These are phyloP conservation scores for Tubulanus polymorphus DNA, from an alignment of 2,888 invertebrate genomes.

Conservation along the genomic window DNA sequence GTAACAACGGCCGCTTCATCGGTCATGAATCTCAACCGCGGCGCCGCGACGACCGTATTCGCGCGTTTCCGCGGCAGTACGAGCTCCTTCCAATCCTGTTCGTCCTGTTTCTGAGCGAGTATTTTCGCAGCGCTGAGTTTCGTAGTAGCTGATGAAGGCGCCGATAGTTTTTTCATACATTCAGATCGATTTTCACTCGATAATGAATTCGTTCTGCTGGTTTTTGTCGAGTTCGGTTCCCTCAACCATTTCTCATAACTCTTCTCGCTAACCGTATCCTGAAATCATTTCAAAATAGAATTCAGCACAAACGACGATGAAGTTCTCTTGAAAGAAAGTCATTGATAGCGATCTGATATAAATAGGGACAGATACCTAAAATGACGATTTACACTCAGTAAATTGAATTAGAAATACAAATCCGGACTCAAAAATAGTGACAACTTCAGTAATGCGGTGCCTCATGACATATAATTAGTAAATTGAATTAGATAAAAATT, in stretches of 20 bases:
- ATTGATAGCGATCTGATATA: too few species aligned
- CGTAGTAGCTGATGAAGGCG: background rate
- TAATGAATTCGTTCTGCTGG: background rate
- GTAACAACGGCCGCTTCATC: constrained; percentile 30
- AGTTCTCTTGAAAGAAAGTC: too few species aligned
- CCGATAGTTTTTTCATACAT: too few species aligned
- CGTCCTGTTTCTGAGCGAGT: background rate
- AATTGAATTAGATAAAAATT: too few species aligned
- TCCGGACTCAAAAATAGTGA: too few species aligned
- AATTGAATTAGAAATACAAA: too few species aligned
- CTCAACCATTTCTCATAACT: constrained; percentile 6
- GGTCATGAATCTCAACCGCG: constrained; percentile 35
- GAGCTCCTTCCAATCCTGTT: background rate
- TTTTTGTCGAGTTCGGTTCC: background rate
- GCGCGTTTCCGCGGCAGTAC: constrained; percentile 6
- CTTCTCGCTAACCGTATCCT: background rate
- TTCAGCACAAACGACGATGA: too few species aligned
- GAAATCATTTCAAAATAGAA: too few species aligned
- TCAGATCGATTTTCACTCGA: background rate
- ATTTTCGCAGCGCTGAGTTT: background rate
- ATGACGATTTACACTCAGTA: too few species aligned
- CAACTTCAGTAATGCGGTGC: too few species aligned
- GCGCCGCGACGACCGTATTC: constrained; percentile 13
- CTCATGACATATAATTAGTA: too few species aligned
- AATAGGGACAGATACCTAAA: too few species aligned